These are phyloP conservation scores for Pygoscelis adeliae DNA, from an alignment of 2,113 vertebrate species.

Conservation along the genomic window DNA sequence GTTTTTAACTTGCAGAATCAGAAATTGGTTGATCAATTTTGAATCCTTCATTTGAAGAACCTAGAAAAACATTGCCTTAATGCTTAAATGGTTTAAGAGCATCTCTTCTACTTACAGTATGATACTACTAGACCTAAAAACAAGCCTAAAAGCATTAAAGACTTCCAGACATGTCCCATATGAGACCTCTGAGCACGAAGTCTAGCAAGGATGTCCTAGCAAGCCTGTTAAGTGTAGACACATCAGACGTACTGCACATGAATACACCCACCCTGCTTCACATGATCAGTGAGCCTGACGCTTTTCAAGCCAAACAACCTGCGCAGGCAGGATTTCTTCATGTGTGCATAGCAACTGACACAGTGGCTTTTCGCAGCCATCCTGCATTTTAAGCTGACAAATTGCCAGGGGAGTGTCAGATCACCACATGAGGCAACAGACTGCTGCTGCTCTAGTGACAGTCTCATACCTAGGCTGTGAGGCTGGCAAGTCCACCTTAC, in stretches of 20 bases:
- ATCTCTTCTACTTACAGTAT: neutral
- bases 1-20: neutral
- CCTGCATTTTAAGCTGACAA: neutral
- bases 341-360: neutral
- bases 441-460: neutral
- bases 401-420: neutral
- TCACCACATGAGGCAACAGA: neutral
- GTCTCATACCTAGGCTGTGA: neutral
- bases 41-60: neutral
- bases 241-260: neutral
- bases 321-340: neutral
- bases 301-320: neutral
- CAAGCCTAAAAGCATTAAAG: neutral
- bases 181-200: neutral
- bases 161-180: neutral
- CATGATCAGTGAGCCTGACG: neutral
- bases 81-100: neutral
- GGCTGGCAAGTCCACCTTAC: neutral
- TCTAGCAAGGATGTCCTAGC: neutral
- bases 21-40: neutral
- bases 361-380: neutral
- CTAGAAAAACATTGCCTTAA: neutral
- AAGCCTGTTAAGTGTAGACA: neutral
- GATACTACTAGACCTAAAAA: neutral
- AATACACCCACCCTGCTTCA: neutral